Conservation (phyloP, 2,888 invertebrate species). For the Trilocha varians region DNA sequence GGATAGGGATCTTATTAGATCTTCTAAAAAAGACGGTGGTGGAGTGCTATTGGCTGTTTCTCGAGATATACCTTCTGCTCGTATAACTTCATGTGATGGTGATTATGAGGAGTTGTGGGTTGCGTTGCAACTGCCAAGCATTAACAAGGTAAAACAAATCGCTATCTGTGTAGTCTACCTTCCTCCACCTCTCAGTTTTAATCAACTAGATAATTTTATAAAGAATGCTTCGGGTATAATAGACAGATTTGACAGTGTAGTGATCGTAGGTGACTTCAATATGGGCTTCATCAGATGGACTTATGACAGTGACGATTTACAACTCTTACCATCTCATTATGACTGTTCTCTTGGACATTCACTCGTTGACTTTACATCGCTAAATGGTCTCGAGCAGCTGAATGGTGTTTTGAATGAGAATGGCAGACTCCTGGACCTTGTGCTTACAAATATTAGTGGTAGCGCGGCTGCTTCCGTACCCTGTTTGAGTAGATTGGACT, state of each 20-base stretch:
- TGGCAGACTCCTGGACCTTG: not conserved
- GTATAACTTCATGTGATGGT: not conserved
- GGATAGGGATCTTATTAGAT: not conserved
- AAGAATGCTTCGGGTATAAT: too few species aligned
- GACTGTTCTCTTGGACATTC: not conserved
- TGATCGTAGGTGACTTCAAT: too few species aligned
- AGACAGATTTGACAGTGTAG: too few species aligned
- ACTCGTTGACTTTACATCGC: not conserved
- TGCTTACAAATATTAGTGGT: not conserved
- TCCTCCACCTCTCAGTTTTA: not conserved
- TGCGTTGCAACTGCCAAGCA: not conserved
- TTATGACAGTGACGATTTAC: too few species aligned
- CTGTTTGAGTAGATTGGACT: not conserved
- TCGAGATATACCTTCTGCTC: not conserved
- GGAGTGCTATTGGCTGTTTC: slow-evolving; percentile 1
- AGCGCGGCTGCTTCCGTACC: too few species aligned
- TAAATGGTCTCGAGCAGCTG: not conserved
- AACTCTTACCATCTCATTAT: not conserved
- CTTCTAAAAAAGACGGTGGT: not conserved
- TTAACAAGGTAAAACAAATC: too few species aligned
- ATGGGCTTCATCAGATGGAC: too few species aligned
- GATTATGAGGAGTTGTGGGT: slow-evolving; percentile 1
- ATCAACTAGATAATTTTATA: not conserved
- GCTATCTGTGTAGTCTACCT: not conserved
- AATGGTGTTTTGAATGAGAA: not conserved